A percentile compares a stretch with the other conserved stretches of the same genome.
Evolutionary conservation across 2,113 vertebrate genomes (phyloP).

Genomic region (Xenopus borealis): DNA sequence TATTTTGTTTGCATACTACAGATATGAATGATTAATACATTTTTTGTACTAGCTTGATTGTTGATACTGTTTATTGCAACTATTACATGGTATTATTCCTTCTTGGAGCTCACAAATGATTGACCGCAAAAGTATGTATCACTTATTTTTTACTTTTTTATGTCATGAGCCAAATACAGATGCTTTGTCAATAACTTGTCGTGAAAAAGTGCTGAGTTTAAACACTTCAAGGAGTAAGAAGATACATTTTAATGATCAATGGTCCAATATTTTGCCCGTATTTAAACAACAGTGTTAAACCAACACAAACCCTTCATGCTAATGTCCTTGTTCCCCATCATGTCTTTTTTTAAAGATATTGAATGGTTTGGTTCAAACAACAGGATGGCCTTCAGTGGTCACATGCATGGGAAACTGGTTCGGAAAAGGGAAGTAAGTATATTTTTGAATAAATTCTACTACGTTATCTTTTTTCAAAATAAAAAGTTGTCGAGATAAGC

Average conservation of each 20-base stretch:
- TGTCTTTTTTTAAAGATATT: conserved; percentile 65
- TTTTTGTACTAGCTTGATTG: neutral
- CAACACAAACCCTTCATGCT: accelerated
- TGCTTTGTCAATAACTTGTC: too few species aligned
- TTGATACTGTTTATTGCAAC: neutral
- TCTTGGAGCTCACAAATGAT: neutral
- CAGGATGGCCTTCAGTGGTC: conserved; percentile 92
- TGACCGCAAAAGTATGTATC: neutral
- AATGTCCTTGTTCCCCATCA: neutral
- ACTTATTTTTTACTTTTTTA: too few species aligned
- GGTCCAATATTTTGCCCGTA: too few species aligned
- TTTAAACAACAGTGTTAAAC: too few species aligned
- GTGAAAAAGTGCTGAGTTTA: too few species aligned
- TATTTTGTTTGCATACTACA: neutral
- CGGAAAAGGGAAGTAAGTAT: conserved; percentile 95
- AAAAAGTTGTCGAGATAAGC: too few species aligned
- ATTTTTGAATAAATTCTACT: neutral
- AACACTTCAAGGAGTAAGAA: too few species aligned
- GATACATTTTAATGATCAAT: too few species aligned
- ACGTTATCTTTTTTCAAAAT: too few species aligned
- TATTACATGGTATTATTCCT: neutral
- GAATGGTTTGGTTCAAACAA: conserved; percentile 91
- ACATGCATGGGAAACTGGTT: conserved; percentile 96
- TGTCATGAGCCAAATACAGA: too few species aligned
- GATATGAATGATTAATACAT: neutral